Evolutionary conservation across 2,888 invertebrate genomes (phyloP).

Genomic region (Drosophila infuscata): DNA sequence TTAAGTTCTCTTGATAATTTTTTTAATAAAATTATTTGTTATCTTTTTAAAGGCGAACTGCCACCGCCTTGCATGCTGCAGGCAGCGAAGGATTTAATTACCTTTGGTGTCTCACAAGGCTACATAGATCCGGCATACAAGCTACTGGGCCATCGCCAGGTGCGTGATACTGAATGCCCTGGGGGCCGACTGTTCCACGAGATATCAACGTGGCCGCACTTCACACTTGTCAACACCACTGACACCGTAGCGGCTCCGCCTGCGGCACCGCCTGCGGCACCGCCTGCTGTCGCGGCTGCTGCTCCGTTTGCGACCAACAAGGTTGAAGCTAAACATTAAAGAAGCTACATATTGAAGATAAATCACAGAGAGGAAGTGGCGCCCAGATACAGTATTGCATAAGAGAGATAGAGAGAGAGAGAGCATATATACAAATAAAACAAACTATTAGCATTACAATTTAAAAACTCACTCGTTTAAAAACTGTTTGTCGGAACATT

Average conservation of each 20-base stretch:
- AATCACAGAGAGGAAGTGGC: slow-evolving; percentile 11
- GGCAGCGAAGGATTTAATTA: slow-evolving; percentile 87
- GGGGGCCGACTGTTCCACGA: slow-evolving; percentile 87
- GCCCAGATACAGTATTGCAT: slow-evolving; percentile 15
- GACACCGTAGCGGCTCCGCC: slow-evolving; percentile 13
- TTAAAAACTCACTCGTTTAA: slow-evolving; percentile 23
- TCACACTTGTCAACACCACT: slow-evolving; percentile 77
- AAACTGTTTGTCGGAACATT: slow-evolving; percentile 23
- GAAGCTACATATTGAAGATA: slow-evolving; percentile 26
- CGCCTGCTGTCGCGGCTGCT: no score
- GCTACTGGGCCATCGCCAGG: slow-evolving; percentile 88
- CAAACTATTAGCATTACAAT: slow-evolving; percentile 47
- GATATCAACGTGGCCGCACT: slow-evolving; percentile 88
- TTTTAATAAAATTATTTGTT: neutral
- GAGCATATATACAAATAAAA: slow-evolving; percentile 34
- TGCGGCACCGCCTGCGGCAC: neutral
- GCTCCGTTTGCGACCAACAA: slow-evolving; percentile 20
- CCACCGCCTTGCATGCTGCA: slow-evolving; percentile 88
- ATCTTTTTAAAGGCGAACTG: slow-evolving; percentile 85
- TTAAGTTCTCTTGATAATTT: neutral
- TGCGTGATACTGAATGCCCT: slow-evolving; percentile 89
- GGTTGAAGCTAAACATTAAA: slow-evolving; percentile 12
- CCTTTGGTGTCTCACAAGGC: slow-evolving; percentile 87
- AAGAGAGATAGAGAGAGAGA: slow-evolving; percentile 18
- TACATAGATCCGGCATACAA: slow-evolving; percentile 87